phyloP scores from a whole-genome alignment of 2,888 invertebrate species.

The Hemistola chrysoprasaria region DNA sequence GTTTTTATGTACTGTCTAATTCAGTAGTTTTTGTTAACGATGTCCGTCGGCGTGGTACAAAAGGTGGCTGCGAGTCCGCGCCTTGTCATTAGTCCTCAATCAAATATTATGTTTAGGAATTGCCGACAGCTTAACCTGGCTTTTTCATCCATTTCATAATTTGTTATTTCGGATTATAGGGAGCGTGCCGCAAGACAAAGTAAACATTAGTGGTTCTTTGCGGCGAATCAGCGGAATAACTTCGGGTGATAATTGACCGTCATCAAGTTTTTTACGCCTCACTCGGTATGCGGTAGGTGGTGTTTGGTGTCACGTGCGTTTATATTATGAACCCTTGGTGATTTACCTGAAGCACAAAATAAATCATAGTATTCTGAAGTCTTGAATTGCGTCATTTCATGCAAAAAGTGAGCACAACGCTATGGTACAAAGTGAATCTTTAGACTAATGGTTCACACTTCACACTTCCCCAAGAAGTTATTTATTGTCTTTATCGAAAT shows the following conservation, averaged over 20 bases:
- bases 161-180: conserved; percentile 78
- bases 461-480: too few relatives aligned
- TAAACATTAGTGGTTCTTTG: conserved; percentile 59
- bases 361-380: too few relatives aligned
- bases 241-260: conserved; percentile 55
- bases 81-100: conserved; percentile 80
- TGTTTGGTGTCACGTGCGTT: conserved; percentile 32
- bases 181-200: conserved; percentile 77
- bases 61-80: conserved; percentile 72
- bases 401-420: too few relatives aligned
- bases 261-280: conserved; percentile 40
- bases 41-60: conserved; percentile 73
- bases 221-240: conserved; percentile 43
- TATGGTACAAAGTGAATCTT: too few relatives aligned
- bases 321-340: conserved; percentile 17
- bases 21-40: conserved; percentile 39
- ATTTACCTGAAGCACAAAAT: conserved; percentile 9
- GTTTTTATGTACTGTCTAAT: conserved; percentile 7
- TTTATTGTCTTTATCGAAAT: too few relatives aligned
- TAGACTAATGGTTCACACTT: too few relatives aligned
- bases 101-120: conserved; percentile 81
- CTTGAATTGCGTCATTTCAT: too few relatives aligned
- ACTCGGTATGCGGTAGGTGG: conserved; percentile 42
- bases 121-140: conserved; percentile 79
- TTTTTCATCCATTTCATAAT: conserved; percentile 80